Evolutionary conservation across 2,888 invertebrate genomes (phyloP).

Genomic region (Heliothis peltigera): DNA sequence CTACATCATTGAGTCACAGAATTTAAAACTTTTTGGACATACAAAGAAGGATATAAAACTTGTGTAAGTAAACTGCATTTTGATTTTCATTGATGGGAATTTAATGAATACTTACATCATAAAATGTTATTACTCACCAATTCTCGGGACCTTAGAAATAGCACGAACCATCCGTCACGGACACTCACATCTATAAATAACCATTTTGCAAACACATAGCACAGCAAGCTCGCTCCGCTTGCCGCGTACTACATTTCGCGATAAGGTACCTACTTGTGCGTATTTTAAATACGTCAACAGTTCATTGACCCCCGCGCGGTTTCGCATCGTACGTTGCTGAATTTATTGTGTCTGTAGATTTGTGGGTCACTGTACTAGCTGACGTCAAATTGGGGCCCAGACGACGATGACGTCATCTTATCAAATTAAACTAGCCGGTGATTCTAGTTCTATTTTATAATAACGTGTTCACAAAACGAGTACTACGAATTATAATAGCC

Average conservation of each 20-base stretch:
- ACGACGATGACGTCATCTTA: slow-evolving; percentile 84
- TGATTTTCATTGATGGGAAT: slow-evolving; percentile 50
- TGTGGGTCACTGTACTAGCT: slow-evolving; percentile 88
- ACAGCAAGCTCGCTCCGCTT: slow-evolving; percentile 78
- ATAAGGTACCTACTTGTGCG: slow-evolving; percentile 86
- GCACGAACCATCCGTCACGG: slow-evolving; percentile 83
- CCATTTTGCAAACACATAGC: slow-evolving; percentile 85
- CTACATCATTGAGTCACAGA: slow-evolving; percentile 13
- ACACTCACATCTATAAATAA: slow-evolving; percentile 85
- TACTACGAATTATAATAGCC: slow-evolving; percentile 81
- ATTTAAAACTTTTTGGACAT: slow-evolving; percentile 46
- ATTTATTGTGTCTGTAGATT: slow-evolving; percentile 90
- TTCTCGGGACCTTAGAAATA: slow-evolving; percentile 79
- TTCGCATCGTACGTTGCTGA: slow-evolving; percentile 86
- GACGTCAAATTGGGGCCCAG: slow-evolving; percentile 86
- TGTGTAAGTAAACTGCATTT: slow-evolving; percentile 30
- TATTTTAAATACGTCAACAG: slow-evolving; percentile 89
- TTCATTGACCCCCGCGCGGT: slow-evolving; percentile 86
- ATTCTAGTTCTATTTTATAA: slow-evolving; percentile 84
- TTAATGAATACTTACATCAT: slow-evolving; percentile 37
- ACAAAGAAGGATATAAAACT: slow-evolving; percentile 8
- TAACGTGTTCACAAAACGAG: slow-evolving; percentile 81
- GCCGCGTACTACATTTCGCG: slow-evolving; percentile 86
- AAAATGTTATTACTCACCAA: slow-evolving; percentile 66
- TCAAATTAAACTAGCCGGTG: slow-evolving; percentile 82